phyloP scores from a whole-genome alignment of 2,888 invertebrate species.

The Zygogramma bicolorata region DNA sequence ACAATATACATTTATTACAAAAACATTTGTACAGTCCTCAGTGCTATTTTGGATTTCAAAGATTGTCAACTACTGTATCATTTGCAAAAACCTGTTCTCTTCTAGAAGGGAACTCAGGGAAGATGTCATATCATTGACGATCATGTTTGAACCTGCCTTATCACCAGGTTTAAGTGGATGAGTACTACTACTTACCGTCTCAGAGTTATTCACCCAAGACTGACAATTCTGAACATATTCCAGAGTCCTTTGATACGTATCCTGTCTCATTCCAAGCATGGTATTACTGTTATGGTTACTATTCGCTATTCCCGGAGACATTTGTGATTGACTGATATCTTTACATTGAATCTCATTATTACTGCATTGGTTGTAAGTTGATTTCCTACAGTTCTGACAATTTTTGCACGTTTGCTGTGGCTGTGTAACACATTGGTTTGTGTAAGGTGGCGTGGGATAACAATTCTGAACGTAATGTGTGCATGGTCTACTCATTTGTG shows the following conservation, averaged over 20 bases:
- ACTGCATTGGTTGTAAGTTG: constrained; percentile 48
- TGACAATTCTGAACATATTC: constrained; percentile 93
- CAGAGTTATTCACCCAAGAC: constrained; percentile 79
- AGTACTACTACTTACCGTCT: constrained; percentile 82
- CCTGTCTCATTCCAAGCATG: constrained; percentile 79
- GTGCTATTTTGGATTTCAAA: neutral
- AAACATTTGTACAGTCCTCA: constrained; percentile 34
- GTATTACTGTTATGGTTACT: constrained; percentile 35
- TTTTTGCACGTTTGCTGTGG: constrained; percentile 50
- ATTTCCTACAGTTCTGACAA: constrained; percentile 56
- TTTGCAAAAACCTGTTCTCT: constrained; percentile 92
- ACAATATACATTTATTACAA: constrained; percentile 57
- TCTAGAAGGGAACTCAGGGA: constrained; percentile 90
- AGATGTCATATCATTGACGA: constrained; percentile 94
- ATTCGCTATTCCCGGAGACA: constrained; percentile 65
- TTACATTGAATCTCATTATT: constrained; percentile 69
- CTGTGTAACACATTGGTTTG: constrained; percentile 42
- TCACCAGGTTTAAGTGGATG: constrained; percentile 70
- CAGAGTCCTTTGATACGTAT: constrained; percentile 88
- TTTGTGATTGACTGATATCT: constrained; percentile 70
- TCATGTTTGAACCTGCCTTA: constrained; percentile 83
- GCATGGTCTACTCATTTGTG: constrained; percentile 62
- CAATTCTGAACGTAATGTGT: constrained; percentile 54
- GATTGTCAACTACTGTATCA: constrained; percentile 76
- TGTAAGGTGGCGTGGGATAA: constrained; percentile 42